A percentile compares a stretch with the other conserved stretches of the same genome.
These are phyloP conservation scores for Mactra quadrangularis DNA, from an alignment of 1,140 invertebrate species.

Conservation along the genomic window DNA sequence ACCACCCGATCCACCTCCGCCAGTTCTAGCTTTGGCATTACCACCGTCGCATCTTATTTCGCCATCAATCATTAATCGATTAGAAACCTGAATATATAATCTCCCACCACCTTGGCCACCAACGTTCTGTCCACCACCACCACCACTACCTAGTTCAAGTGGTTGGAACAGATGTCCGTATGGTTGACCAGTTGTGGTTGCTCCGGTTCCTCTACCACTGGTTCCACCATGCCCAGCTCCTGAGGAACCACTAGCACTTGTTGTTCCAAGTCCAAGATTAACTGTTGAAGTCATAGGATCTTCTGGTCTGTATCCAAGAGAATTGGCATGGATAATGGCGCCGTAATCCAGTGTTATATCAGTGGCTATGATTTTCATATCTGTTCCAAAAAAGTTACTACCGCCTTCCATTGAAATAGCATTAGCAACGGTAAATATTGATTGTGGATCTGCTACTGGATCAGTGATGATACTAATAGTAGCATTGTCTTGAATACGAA, in stretches of 20 bases:
- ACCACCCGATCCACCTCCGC: constrained; percentile 75
- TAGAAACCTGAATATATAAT: constrained; percentile 68
- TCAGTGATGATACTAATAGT: constrained; percentile 69
- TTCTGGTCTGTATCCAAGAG: constrained; percentile 67
- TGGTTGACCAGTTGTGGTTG: constrained; percentile 68
- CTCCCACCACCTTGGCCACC: constrained; percentile 75
- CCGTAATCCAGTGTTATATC: constrained; percentile 76
- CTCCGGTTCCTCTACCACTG: constrained; percentile 71
- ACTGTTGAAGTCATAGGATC: constrained; percentile 53
- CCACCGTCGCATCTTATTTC: constrained; percentile 69
- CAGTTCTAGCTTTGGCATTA: constrained; percentile 55
- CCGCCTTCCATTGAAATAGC: constrained; percentile 75
- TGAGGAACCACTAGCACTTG: constrained; percentile 68
- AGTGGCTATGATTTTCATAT: constrained; percentile 66
- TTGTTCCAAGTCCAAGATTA: constrained; percentile 70
- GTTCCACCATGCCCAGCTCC: constrained; percentile 76
- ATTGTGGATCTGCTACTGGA: constrained; percentile 65
- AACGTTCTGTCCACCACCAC: constrained; percentile 66
- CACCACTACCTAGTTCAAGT: constrained; percentile 70
- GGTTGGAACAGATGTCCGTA: constrained; percentile 77
- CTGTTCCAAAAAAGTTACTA: constrained; percentile 71
- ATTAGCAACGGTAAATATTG: constrained; percentile 61
- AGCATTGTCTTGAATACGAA: constrained; percentile 75
- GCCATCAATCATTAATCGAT: constrained; percentile 71
- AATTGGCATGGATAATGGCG: constrained; percentile 72